Conservation (phyloP, 2,113 vertebrate genomes). For the Epinephelus lanceolatus region DNA sequence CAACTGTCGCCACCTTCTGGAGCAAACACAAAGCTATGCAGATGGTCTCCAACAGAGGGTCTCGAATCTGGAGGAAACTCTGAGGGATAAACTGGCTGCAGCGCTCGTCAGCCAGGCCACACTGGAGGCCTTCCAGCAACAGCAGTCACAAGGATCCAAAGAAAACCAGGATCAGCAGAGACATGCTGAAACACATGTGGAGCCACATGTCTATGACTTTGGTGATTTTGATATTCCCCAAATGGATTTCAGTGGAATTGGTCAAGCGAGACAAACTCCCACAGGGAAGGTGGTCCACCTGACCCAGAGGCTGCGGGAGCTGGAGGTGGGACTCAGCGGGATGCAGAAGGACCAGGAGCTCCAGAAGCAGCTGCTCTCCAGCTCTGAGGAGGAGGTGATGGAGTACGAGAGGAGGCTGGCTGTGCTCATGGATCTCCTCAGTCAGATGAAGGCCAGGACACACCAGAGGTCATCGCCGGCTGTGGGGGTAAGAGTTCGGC, state of each 20-base stretch:
- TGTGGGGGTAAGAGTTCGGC: conserved; percentile 57
- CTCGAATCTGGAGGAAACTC: conserved; percentile 84
- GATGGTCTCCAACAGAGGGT: conserved; percentile 83
- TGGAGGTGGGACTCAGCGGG: conserved; percentile 86
- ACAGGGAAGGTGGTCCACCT: conserved; percentile 80
- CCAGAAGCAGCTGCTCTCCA: conserved; percentile 88
- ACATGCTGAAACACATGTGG: not conserved
- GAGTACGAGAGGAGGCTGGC: conserved; percentile 88
- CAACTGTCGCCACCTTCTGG: conserved; percentile 80
- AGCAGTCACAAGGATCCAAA: conserved; percentile 44
- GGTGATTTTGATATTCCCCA: conserved; percentile 64
- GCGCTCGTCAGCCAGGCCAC: conserved; percentile 89
- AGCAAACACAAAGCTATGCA: conserved; percentile 81
- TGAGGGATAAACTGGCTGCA: conserved; percentile 89
- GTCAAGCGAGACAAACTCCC: conserved; percentile 53
- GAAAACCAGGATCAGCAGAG: conserved; percentile 32
- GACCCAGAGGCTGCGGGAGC: conserved; percentile 86
- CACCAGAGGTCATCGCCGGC: conserved; percentile 28
- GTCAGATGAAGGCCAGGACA: conserved; percentile 74
- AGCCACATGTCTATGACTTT: conserved; percentile 32
- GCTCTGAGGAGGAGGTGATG: conserved; percentile 86
- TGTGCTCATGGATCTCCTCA: conserved; percentile 86
- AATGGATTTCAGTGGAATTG: conserved; percentile 50
- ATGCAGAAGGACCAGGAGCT: conserved; percentile 86
- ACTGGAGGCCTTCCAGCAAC: conserved; percentile 87